Conservation (phyloP, 2,888 invertebrate species). For the Drosophila siamana region DNA sequence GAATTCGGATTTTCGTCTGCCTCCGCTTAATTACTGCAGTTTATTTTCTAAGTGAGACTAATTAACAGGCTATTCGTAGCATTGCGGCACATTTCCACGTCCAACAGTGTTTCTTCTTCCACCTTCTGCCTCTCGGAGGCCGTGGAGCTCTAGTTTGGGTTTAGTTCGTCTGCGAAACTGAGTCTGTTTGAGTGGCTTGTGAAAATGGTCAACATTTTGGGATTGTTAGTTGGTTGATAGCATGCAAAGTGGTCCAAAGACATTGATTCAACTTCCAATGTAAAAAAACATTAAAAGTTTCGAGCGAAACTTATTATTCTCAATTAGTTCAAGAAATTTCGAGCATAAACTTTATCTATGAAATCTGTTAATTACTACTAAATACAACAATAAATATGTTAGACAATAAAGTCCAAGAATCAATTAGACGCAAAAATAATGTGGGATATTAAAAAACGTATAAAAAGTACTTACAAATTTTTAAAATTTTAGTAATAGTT, state of each 20-base stretch:
- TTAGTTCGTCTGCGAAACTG: constrained; percentile 2
- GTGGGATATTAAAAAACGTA: too few species aligned
- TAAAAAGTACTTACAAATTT: too few species aligned
- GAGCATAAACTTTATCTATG: constrained; percentile 31
- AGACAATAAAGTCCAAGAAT: too few species aligned
- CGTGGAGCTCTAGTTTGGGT: background rate
- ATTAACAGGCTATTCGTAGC: constrained; percentile 83
- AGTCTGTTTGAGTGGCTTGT: constrained; percentile 46
- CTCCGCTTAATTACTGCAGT: constrained; percentile 85
- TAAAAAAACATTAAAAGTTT: constrained; percentile 34
- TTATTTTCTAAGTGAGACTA: constrained; percentile 86
- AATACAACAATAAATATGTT: background rate
- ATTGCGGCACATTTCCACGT: constrained; percentile 65
- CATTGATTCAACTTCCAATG: constrained; percentile 29
- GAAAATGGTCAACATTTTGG: constrained; percentile 66
- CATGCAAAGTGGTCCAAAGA: constrained; percentile 42
- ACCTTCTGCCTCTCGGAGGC: background rate
- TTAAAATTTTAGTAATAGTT: too few species aligned
- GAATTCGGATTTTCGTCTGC: constrained; percentile 44
- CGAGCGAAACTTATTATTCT: constrained; percentile 23
- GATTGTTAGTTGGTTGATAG: constrained; percentile 68
- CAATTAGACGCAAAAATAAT: too few species aligned
- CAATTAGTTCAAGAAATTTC: constrained; percentile 53
- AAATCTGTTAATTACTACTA: background rate
- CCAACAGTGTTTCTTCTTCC: too few species aligned